Evolutionary conservation across 1,140 invertebrate species (phyloP), one percentile per base, ranked within the genome.

Genomic region (Aphelinus certus): DNA sequence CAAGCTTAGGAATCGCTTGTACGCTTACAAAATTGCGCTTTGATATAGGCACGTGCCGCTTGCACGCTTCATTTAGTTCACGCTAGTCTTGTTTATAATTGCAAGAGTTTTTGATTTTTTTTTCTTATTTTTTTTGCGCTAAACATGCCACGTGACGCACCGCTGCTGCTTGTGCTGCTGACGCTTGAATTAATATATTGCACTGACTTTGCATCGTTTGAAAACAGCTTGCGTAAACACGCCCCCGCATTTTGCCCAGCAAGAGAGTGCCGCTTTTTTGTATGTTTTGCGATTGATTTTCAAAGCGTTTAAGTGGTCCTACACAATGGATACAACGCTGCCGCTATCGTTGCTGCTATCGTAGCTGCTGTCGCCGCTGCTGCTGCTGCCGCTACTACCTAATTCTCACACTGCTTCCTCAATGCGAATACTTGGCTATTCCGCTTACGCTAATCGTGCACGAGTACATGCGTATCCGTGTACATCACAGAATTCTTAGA

Each of bases 1-100:
- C 56, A 7, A 75, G 67, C 67, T 71, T 75, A 51, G 68, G 51
- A 55, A 71, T 26, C 57, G 57, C 57, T 60, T 60, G 26, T 6
- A 4, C 51, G 51, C 51, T 53, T 26, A 26, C 26, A 26, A 26
- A 26, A 26, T 26, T 26, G 26, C 26, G 26, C 26, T 26, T 26
- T 26, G 26, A 0, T 26, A 26, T 26, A 26, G 26, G 0, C 26
- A 26, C 26, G 26, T 26, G 26, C 26, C 49, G 72, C 72, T 74
- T 74, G 58, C 60, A 64, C 73, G 73, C 73, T 75, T 74, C 46
- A 26, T 69, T 74, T 67, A 67, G 65, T 68, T 74, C 10, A 74
- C 48, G 73, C 73, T 67, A 66, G 51, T 60, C 49, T 58, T 60
- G 10, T 46, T 48, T 56, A 66, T 42, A 62, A 42, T 43, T 62